Base-by-base conservation (phyloP, 2,113 vertebrate species). In the Hypanus sabinus region DNA sequence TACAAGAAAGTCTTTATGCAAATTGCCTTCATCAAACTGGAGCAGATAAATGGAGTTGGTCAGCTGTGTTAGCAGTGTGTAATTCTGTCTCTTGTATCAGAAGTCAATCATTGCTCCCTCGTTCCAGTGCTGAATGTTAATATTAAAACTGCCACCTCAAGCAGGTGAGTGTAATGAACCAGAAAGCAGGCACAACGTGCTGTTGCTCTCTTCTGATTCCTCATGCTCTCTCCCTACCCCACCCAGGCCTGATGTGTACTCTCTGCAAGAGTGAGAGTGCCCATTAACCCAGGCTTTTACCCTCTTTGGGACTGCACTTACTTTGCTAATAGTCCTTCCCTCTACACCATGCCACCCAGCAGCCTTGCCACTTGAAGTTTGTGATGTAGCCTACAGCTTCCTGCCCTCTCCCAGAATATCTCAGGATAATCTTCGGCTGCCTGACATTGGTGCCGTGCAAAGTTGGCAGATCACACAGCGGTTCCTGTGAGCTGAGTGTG, bases 41-140 rank as follows among this genome's bases (percentile, higher is more conserved):
- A 90, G 60, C 27, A 6, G 85, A 14, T 68, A 33, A 90, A 90
- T 68, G 60, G 85, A 90, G 85, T 33, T n/a, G 85, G 85, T 65
- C 85, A 60, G 60, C 85, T 90, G 60, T 65, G 60, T 18, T 65
- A 12, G 57, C 60, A 65, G 27, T 88, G 57, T 88, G 57, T 88
- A 65, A 65, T 65, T 90, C 60, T 90, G 85, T 68, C 85, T 90
- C 85, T 33, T 65, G 85, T 90, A 90, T 90, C 85, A 90, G 60
- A 33, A 68, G 85, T 90, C 85, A 65, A 90, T 90, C 85, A 90
- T 30, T 90, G 85, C 85, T 65, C 30, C 60, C 65, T 90, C 33
- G 85, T 90, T 90, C 85, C n/a, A 65, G 60, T 65, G 85, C n/a
- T 90, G 85, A 65, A 90, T 90, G 85, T 90, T 90, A 90, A 65